Percentiles rank a stretch among this genome's conserved stretches.
These are phyloP conservation scores for Drosophila novamexicana DNA, from an alignment of 1,140 invertebrate species.

Conservation along the genomic window DNA sequence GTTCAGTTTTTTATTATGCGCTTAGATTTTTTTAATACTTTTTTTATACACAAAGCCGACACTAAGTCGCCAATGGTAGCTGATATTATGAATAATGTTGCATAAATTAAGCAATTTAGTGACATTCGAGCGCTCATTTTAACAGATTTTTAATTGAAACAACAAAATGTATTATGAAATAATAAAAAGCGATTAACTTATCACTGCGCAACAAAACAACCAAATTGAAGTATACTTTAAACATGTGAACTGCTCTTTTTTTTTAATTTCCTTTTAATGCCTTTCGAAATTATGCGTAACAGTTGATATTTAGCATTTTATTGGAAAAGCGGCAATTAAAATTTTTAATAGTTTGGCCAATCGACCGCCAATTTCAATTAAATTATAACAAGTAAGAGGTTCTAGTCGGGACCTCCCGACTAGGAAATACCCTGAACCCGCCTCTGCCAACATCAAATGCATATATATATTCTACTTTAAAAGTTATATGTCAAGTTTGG, in stretches of 20 bases:
- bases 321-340: conserved; percentile 35
- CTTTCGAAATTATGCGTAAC: not conserved
- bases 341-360: conserved; percentile 44
- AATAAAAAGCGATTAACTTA: conserved; percentile 49
- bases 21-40: conserved; percentile 24
- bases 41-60: conserved; percentile 8
- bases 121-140: conserved; percentile 27
- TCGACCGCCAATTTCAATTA: conserved; percentile 63
- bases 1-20: conserved; percentile 37
- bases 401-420: too few species aligned
- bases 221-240: conserved; percentile 1
- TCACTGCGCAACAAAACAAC: conserved; percentile 2
- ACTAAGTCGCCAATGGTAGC: conserved; percentile 19
- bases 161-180: conserved; percentile 51
- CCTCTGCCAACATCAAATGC: too few species aligned
- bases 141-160: conserved; percentile 60
- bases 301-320: conserved; percentile 45
- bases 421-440: too few species aligned
- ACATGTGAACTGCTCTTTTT: conserved; percentile 15
- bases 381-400: conserved; percentile 10
- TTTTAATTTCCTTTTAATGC: conserved; percentile 17
- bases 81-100: conserved; percentile 29
- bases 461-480: too few species aligned
- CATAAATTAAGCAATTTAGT: conserved; percentile 67
- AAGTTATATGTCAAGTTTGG: too few species aligned